A percentile compares a stretch with the other conserved stretches of the same genome.
phyloP scores from a whole-genome alignment of 2,888 invertebrate genomes.

The Agrotis ipsilon region DNA sequence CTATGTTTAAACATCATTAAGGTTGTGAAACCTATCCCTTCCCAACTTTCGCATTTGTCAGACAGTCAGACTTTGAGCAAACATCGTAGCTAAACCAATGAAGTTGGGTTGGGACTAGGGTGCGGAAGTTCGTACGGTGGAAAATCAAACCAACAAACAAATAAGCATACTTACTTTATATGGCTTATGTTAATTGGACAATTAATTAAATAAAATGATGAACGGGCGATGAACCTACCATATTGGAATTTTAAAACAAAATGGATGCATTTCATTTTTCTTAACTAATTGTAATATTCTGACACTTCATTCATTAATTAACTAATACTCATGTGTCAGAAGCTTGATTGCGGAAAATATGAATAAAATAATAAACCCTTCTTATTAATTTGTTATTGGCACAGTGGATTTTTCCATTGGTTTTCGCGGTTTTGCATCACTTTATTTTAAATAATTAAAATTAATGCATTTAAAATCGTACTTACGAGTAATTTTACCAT shows the following conservation, averaged over 20 bases:
- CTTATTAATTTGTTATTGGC: no score
- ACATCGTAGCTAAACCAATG: constrained; percentile 38
- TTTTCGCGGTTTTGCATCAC: constrained; percentile 4
- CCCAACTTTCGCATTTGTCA: constrained; percentile 42
- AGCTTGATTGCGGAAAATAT: constrained; percentile 1
- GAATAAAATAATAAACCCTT: background rate
- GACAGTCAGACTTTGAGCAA: constrained; percentile 30
- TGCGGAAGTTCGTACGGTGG: constrained; percentile 34
- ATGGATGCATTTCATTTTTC: background rate
- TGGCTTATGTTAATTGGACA: constrained; percentile 16
- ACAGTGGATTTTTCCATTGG: background rate
- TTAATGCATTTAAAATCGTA: no score
- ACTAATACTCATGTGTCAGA: background rate
- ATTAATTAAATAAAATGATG: constrained; percentile 1
- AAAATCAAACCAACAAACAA: constrained; percentile 40
- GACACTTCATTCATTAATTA: background rate
- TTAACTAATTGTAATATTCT: background rate
- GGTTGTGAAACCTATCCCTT: constrained; percentile 14
- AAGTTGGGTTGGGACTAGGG: constrained; percentile 16
- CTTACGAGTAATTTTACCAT: no score
- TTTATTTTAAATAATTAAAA: no score
- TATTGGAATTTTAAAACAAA: background rate
- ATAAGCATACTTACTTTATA: constrained; percentile 4
- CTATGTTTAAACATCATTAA: constrained; percentile 30
- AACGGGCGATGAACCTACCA: background rate